Conservation (phyloP, 2,797 vertebrate genomes). For the Paguma larvata region DNA sequence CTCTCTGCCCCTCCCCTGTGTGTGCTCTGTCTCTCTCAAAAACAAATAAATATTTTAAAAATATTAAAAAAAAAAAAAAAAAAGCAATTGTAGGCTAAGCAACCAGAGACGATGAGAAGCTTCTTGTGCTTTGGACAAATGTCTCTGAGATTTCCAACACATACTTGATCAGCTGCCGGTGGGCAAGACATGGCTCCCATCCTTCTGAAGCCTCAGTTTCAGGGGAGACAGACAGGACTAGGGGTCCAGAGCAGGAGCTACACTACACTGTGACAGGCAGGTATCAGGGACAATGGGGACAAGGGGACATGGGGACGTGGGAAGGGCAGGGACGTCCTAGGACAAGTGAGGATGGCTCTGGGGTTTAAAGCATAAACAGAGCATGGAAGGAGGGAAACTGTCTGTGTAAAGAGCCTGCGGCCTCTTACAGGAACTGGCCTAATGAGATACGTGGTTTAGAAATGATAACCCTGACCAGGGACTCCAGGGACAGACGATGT, state of each 20-base stretch:
- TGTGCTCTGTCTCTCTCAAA: too few relatives aligned
- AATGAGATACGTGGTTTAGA: background rate
- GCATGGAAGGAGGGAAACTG: background rate
- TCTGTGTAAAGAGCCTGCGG: background rate
- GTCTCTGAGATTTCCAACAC: background rate
- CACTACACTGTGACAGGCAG: background rate
- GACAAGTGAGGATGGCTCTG: background rate
- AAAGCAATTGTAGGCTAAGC: background rate
- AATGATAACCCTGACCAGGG: background rate
- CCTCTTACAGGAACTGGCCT: background rate
- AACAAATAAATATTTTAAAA: too few relatives aligned
- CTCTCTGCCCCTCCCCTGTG: too few relatives aligned
- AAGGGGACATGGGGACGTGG: background rate
- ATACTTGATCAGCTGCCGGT: background rate
- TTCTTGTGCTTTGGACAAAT: background rate
- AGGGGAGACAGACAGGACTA: background rate
- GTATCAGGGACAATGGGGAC: background rate
- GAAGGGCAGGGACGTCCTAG: background rate
- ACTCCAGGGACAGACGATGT: background rate
- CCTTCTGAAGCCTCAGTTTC: background rate
- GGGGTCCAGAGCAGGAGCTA: background rate
- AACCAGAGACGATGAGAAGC: background rate
- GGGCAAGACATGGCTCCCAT: background rate
- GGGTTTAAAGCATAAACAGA: background rate
- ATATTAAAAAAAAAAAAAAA: too few relatives aligned